Conservation (phyloP, 2,888 invertebrate species). For the Eristalis pertinax region DNA sequence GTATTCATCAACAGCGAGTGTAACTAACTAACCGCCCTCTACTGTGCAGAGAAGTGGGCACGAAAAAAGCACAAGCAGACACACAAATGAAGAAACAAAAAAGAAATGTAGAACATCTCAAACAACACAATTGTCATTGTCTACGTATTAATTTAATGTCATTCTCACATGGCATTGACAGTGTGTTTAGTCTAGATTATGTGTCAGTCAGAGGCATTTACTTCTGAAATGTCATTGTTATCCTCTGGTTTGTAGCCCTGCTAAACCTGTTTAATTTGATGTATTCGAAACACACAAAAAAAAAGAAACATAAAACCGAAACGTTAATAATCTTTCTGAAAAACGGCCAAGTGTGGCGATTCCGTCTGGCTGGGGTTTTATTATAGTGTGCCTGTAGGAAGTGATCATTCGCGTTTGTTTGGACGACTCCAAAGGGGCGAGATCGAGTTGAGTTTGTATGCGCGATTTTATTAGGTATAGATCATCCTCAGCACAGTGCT, state of each 20-base stretch:
- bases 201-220: slow-evolving; percentile 46
- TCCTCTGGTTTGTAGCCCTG: background rate
- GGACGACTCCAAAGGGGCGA: background rate
- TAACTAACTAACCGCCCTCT: slow-evolving; percentile 7
- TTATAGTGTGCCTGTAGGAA: slow-evolving; percentile 10
- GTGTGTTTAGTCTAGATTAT: slow-evolving; percentile 22
- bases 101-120: background rate
- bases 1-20: background rate
- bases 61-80: background rate
- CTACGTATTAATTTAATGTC: slow-evolving; percentile 16
- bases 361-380: background rate
- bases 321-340: slow-evolving; percentile 7
- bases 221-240: slow-evolving; percentile 49
- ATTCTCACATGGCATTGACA: slow-evolving; percentile 39
- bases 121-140: slow-evolving; percentile 5
- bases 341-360: background rate
- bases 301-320: background rate
- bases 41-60: slow-evolving; percentile 1
- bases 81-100: background rate
- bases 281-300: background rate
- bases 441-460: background rate
- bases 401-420: slow-evolving; percentile 28
- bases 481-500: slow-evolving; percentile 20
- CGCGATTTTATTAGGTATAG: slow-evolving; percentile 36
- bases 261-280: background rate